Base-by-base conservation (phyloP, 2,888 invertebrate genomes). In the Drosophila neonasuta region DNA sequence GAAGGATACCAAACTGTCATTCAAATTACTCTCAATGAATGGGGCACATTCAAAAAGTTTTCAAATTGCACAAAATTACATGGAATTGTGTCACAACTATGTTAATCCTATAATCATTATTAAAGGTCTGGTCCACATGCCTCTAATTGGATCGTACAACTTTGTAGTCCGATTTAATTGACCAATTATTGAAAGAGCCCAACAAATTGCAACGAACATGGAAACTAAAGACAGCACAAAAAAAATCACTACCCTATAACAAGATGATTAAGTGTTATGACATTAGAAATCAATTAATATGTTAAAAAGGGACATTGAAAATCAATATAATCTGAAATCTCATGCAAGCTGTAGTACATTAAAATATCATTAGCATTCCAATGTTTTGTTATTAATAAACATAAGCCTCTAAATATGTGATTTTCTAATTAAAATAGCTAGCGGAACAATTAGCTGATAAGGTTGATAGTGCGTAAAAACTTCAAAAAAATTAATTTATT, bases 81-180 rank as follows among this genome's bases (percentile, higher is more conserved):
- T 11, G 36, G 30, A 42, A 44, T 60, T 64, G 29, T 60, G 36
- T 20, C 32, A 39, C 11, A 48, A 48, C 32, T 29, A 42, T 36
- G 49, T 51, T 59, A 48, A 54, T 57, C 24, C 36, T 20, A 59
- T 42, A 68, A 59, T 50, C 59, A 70, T 46, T 45, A 20, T 46
- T 17, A 15, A 17, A 45, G 9, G 20, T 34, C 24, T 41, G 24
- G 29, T 41, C 11, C 55, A 65, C 51, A 39, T 56, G 49, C 41
- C 11, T 59, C 13, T 56, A 69, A 70, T 58, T 68, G 63, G 42
- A 9, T 4, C n/a, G 10, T 3, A 44, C 29, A 69, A 69, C 57
- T 65, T 42, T 42, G 13, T 20, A 51, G 50, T 13, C 6, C 13
- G 54, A 58, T 17, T 46, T 51, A 54, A 65, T 68, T 13, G 48